Evolutionary conservation across 2,113 vertebrate species (phyloP), one percentile per base, ranked within the genome.

Genomic region (Romanogobio albipinnatus): DNA sequence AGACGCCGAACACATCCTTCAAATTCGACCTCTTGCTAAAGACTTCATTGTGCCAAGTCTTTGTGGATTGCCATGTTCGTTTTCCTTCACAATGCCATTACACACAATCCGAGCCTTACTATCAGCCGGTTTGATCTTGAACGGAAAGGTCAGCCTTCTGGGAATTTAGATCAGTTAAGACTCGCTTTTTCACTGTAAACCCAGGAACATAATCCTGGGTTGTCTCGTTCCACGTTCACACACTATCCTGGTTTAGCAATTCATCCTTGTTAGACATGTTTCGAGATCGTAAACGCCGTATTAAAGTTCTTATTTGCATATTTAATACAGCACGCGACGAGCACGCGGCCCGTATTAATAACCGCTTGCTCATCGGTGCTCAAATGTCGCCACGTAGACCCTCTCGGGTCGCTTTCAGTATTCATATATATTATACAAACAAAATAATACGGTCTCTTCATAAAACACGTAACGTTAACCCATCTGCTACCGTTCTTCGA

Each of bases 1-100:
- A 82, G 47, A 58, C 11, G 49, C 80, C 29, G 22, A 82, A 19
- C 80, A 17, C 80, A 82, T 71, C 29, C 19, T 82, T 82, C 47
- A n/a, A 29, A 7, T 22, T 0, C 33, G n/a, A 53, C 64, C 49
- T 58, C 49, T 39, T 39, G 36, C 36, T n/a, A 71, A 24, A 71
- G 33, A 5, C 13, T 58, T 43, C 2, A 58, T 11, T 58, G 80
- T 81, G 80, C 19, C 26, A 71, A 39, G 29, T 51, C 26, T 51
- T 24, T 64, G 58, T n/a, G 11, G 22, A 45, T 24, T 64, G 59
- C 29, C n/a, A 62, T n/a, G 17, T 66, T 22, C 45, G 15, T 1
- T 66, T 51, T 7, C 45, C 17, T 14, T 24, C 17, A 49, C 45
- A 64, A 81, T 29, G 51, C 5, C 9, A 17, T 14, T 19, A 22